These are phyloP conservation scores for Collichthys lucidus DNA, from an alignment of 2,113 vertebrate species.

Conservation along the genomic window DNA sequence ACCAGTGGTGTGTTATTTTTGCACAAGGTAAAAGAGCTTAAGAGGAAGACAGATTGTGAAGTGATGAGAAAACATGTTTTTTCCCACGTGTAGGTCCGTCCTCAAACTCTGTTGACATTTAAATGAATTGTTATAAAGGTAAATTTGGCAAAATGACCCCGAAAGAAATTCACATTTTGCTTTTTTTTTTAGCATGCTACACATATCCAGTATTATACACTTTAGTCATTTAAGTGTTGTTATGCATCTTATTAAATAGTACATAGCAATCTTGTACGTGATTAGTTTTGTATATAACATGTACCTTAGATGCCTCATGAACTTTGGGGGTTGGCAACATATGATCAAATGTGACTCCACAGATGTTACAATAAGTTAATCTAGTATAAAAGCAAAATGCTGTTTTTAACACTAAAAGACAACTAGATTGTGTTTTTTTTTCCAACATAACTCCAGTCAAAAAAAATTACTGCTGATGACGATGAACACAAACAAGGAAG, in stretches of 20 bases:
- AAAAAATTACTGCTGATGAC: constrained; percentile 6
- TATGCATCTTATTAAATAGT: background rate
- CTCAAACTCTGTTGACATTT: constrained; percentile 1
- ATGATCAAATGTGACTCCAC: background rate
- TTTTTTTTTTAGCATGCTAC: background rate
- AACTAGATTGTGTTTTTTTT: background rate
- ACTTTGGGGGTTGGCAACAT: background rate
- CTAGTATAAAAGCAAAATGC: background rate
- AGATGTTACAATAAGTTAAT: background rate
- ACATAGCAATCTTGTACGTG: background rate
- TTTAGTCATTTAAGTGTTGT: background rate
- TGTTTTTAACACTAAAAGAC: background rate
- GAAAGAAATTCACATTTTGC: background rate
- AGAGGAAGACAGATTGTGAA: constrained; percentile 3
- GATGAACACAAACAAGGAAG: constrained; percentile 30
- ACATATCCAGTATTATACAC: background rate
- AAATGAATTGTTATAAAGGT: background rate
- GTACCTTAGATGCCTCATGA: background rate
- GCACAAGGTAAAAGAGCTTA: background rate
- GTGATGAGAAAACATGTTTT: constrained; percentile 11
- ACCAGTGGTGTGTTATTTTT: background rate
- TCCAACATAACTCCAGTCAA: background rate
- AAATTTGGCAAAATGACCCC: background rate
- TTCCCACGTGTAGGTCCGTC: constrained; percentile 32
- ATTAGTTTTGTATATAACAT: background rate